Conservation (phyloP, 2,888 invertebrate species). For the Dusona sp. region DNA sequence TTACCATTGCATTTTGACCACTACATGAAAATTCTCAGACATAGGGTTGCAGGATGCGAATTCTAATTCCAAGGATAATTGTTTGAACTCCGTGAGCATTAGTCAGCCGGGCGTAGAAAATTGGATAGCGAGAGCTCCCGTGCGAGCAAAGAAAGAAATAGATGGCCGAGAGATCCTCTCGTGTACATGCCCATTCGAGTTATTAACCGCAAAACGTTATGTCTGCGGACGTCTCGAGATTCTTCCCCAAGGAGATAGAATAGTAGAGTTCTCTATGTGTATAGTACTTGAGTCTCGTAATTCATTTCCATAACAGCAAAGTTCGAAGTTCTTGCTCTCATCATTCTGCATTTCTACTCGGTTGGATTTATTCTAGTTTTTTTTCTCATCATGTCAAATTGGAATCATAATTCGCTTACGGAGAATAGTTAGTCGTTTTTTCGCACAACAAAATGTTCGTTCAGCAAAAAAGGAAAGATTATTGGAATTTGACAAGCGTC, state of each 20-base stretch:
- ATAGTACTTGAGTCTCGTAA: conserved; percentile 36
- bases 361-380: conserved; percentile 19
- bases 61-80: conserved; percentile 66
- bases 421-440: neutral
- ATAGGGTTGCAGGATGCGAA: conserved; percentile 48
- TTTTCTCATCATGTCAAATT: conserved; percentile 9
- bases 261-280: conserved; percentile 17
- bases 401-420: neutral
- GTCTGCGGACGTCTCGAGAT: conserved; percentile 45
- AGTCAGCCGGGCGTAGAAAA: conserved; percentile 66
- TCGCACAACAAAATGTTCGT: neutral
- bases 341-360: conserved; percentile 52
- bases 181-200: conserved; percentile 64
- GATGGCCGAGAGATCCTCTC: conserved; percentile 36
- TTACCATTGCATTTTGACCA: conserved; percentile 16
- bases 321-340: conserved; percentile 60
- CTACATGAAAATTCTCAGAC: conserved; percentile 20
- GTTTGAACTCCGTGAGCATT: conserved; percentile 64
- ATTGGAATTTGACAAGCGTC: neutral
- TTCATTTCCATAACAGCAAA: conserved; percentile 44
- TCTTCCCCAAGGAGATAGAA: conserved; percentile 49
- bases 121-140: conserved; percentile 46
- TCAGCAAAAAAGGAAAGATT: neutral
- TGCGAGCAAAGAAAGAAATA: conserved; percentile 37
- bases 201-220: conserved; percentile 72